Conservation (phyloP, 1,140 invertebrate species). For the Drosophila lacertosa region DNA sequence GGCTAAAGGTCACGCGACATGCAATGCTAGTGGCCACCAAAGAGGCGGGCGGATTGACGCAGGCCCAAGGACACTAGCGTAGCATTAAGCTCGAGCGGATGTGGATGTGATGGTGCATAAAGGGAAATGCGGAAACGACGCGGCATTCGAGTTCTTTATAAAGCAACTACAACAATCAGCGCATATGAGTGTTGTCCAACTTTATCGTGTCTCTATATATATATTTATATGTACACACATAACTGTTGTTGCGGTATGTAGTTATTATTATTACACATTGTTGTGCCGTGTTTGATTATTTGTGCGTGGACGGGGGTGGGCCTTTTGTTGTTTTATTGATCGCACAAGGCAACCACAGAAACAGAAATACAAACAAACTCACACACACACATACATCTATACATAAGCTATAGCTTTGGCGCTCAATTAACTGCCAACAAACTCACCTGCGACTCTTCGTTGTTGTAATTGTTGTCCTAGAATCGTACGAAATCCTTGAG, state of each 20-base stretch:
- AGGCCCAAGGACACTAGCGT: slow-evolving; percentile 56
- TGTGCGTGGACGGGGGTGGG: not conserved
- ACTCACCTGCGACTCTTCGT: slow-evolving; percentile 45
- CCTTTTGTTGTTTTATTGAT: slow-evolving; percentile 53
- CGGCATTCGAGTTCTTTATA: slow-evolving; percentile 16
- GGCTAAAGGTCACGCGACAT: slow-evolving; percentile 70
- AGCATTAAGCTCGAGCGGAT: slow-evolving; percentile 29
- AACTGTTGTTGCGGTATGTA: slow-evolving; percentile 13
- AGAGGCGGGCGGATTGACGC: slow-evolving; percentile 21
- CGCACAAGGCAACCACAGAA: slow-evolving; percentile 9
- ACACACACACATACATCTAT: not conserved
- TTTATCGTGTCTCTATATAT: slow-evolving; percentile 24
- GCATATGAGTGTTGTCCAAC: slow-evolving; percentile 29
- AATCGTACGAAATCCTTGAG: slow-evolving; percentile 31
- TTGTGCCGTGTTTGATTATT: slow-evolving; percentile 27
- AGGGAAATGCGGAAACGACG: slow-evolving; percentile 57
- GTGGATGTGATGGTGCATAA: slow-evolving; percentile 12
- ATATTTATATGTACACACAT: slow-evolving; percentile 9
- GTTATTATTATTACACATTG: slow-evolving; percentile 40
- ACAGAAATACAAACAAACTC: not conserved
- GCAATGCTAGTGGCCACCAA: slow-evolving; percentile 41
- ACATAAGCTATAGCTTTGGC: slow-evolving; percentile 26
- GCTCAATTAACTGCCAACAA: slow-evolving; percentile 34
- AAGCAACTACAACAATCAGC: slow-evolving; percentile 16
- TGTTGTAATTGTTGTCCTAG: slow-evolving; percentile 31